phyloP scores from a whole-genome alignment of 2,113 vertebrate genomes.

The Maccullochella peelii region DNA sequence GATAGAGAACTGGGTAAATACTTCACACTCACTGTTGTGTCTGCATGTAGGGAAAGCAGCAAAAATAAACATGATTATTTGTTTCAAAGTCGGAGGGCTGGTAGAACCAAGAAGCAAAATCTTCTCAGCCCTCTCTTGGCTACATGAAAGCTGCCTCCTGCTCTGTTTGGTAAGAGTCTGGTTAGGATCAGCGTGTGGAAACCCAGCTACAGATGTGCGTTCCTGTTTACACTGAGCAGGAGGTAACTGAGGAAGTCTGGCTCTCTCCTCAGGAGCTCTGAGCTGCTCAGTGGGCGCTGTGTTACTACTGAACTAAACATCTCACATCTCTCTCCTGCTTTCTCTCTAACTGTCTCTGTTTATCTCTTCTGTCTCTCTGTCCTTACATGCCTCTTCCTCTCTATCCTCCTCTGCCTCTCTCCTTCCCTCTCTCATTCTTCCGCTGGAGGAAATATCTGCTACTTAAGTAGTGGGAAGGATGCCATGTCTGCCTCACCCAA shows the following conservation, averaged over 20 bases:
- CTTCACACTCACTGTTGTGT: not conserved
- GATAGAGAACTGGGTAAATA: not conserved
- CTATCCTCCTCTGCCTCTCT: not conserved
- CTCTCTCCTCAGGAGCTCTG: conserved; percentile 65
- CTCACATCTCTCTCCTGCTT: conserved; percentile 50
- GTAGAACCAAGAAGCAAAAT: not conserved
- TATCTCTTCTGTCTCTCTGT: conserved; percentile 40
- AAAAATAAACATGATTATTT: not conserved
- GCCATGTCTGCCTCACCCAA: conserved; percentile 24
- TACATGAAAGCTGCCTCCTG: conserved; percentile 12
- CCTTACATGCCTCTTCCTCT: conserved; percentile 30
- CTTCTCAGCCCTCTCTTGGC: not conserved
- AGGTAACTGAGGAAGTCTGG: conserved; percentile 76
- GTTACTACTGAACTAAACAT: conserved; percentile 69
- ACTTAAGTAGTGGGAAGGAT: conserved; percentile 19
- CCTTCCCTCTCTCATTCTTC: conserved; percentile 6
- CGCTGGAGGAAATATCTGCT: conserved; percentile 37
- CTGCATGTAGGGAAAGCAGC: not conserved
- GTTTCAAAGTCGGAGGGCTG: not conserved
- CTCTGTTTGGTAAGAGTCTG: conserved; percentile 41
- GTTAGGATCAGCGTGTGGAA: conserved; percentile 43
- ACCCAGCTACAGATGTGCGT: conserved; percentile 61
- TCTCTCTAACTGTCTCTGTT: conserved; percentile 25
- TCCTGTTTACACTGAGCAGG: conserved; percentile 71
- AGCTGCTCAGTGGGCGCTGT: conserved; percentile 52